Percentiles rank a stretch among this genome's conserved stretches.
phyloP scores from a whole-genome alignment of 2,113 vertebrate genomes.

The Willisornis vidua region DNA sequence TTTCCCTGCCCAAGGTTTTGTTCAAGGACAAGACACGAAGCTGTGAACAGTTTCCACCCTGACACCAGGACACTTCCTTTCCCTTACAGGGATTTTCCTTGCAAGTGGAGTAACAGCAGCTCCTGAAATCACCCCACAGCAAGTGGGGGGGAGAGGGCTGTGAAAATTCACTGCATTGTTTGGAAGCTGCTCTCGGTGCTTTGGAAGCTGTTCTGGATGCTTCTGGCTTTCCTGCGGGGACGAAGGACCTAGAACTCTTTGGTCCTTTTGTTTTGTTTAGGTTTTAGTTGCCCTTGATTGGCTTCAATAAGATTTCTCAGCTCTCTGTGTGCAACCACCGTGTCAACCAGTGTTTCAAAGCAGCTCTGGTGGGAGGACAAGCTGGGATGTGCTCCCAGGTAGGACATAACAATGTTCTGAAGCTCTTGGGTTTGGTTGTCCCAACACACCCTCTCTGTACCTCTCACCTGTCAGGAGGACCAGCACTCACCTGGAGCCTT shows the following conservation, averaged over 20 bases:
- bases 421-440: background rate
- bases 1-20: background rate
- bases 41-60: background rate
- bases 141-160: background rate
- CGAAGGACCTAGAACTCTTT: background rate
- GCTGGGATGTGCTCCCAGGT: background rate
- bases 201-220: too few species aligned
- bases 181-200: background rate
- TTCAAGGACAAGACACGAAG: background rate
- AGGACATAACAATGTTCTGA: background rate
- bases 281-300: background rate
- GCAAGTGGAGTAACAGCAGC: background rate
- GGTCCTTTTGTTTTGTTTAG: background rate
- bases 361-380: background rate
- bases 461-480: background rate
- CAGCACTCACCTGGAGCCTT: background rate
- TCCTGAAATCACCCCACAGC: accelerated
- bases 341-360: background rate
- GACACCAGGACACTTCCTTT: background rate
- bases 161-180: background rate
- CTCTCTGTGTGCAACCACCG: background rate
- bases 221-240: background rate
- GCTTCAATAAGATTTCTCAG: background rate
- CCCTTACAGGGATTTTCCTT: background rate
- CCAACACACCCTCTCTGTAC: background rate